These are phyloP conservation scores for Serrognathus titanus DNA, from an alignment of 2,888 invertebrate species.

Conservation along the genomic window DNA sequence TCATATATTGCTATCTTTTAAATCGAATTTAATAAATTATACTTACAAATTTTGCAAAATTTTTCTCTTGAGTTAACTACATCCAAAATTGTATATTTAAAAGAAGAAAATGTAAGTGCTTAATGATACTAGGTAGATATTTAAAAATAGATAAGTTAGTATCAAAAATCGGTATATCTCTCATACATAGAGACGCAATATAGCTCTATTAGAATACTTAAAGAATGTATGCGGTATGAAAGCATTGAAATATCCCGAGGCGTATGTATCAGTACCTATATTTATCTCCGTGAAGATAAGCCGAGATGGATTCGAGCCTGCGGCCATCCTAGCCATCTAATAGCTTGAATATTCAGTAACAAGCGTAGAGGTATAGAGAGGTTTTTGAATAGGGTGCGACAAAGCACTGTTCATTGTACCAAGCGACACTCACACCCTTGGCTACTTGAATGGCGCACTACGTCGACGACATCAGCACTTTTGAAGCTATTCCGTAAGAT, in stretches of 20 bases:
- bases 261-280: not conserved
- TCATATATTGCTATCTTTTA: too few relatives aligned
- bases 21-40: too few relatives aligned
- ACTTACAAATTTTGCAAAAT: too few relatives aligned
- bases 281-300: not conserved
- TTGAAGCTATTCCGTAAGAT: slow-evolving; percentile 44
- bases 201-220: not conserved
- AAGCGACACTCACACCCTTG: slow-evolving; percentile 27
- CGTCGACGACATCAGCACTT: slow-evolving; percentile 42
- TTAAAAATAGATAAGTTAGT: too few relatives aligned
- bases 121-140: too few relatives aligned
- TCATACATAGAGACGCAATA: not conserved
- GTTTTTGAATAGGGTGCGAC: slow-evolving; percentile 40
- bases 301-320: not conserved
- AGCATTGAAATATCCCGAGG: not conserved
- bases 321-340: not conserved
- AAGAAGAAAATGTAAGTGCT: too few relatives aligned
- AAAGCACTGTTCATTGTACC: slow-evolving; percentile 41
- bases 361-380: slow-evolving; percentile 22
- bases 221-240: not conserved
- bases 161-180: not conserved
- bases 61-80: too few relatives aligned
- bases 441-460: slow-evolving; percentile 43
- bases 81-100: too few relatives aligned
- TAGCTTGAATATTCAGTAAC: slow-evolving; percentile 1